Evolutionary conservation across 2,113 vertebrate species (phyloP).

Genomic region (Lonchura striata): DNA sequence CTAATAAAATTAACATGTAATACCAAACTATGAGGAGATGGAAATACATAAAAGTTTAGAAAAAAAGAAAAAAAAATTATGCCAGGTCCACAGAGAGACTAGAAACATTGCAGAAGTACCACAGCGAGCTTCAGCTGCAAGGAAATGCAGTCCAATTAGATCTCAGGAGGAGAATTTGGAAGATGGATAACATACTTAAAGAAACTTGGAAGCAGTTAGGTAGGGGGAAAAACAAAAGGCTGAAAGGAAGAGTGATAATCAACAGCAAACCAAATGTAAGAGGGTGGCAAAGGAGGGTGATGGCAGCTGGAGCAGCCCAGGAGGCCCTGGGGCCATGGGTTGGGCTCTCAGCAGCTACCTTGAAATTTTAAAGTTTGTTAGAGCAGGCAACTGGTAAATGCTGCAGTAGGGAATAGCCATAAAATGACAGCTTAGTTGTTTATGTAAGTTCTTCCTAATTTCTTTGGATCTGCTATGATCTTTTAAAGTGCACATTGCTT

Average conservation of each 20-base stretch:
- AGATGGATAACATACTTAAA: neutral
- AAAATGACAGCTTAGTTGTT: neutral
- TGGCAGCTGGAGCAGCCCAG: neutral
- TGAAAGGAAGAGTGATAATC: neutral
- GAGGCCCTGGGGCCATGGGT: neutral
- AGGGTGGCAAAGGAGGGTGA: neutral
- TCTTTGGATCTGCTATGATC: neutral
- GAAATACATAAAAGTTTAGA: neutral
- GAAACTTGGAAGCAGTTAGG: neutral
- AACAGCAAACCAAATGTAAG: neutral
- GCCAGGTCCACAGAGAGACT: neutral
- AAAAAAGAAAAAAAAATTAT: neutral
- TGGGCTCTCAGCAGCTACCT: neutral
- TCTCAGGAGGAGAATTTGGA: neutral
- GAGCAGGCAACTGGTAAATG: neutral
- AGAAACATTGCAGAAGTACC: neutral
- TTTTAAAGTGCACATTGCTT: neutral
- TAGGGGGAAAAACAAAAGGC: neutral
- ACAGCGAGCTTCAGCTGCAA: neutral
- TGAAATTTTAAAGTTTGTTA: neutral
- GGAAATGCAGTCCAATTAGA: neutral
- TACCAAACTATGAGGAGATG: constrained; percentile 45
- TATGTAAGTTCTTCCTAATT: neutral
- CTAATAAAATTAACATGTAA: constrained; percentile 69
- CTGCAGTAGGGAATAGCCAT: neutral